Evolutionary conservation across 1,140 invertebrate genomes (phyloP).

Genomic region (Andricus grossulariae): DNA sequence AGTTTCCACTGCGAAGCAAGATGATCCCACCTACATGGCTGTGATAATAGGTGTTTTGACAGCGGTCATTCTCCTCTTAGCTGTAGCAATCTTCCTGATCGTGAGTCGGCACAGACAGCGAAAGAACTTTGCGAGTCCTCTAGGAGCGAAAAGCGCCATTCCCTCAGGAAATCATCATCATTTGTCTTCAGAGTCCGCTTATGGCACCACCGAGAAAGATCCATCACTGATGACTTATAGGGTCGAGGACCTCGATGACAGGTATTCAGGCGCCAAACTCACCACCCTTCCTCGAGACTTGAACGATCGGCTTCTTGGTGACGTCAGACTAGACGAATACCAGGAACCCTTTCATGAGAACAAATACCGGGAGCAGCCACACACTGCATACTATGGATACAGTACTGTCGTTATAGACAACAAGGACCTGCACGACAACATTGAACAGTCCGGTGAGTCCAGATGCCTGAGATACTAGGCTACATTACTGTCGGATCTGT

Average conservation of each 20-base stretch:
- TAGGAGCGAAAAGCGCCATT: slow-evolving; percentile 73
- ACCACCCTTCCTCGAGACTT: slow-evolving; percentile 72
- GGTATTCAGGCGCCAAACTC: slow-evolving; percentile 71
- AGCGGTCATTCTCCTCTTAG: slow-evolving; percentile 79
- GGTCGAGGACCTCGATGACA: slow-evolving; percentile 73
- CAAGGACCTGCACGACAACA: slow-evolving; percentile 74
- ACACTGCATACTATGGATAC: slow-evolving; percentile 77
- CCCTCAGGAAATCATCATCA: slow-evolving; percentile 72
- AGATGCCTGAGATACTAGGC: slow-evolving; percentile 4
- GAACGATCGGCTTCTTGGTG: slow-evolving; percentile 72
- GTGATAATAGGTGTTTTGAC: slow-evolving; percentile 81
- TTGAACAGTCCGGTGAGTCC: slow-evolving; percentile 73
- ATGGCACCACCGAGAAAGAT: slow-evolving; percentile 73
- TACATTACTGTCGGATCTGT: neutral
- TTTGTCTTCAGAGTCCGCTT: slow-evolving; percentile 71
- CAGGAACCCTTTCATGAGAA: slow-evolving; percentile 77
- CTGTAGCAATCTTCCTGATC: slow-evolving; percentile 79
- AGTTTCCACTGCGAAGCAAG: slow-evolving; percentile 73
- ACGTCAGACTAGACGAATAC: slow-evolving; percentile 75
- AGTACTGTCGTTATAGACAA: slow-evolving; percentile 77
- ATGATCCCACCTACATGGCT: slow-evolving; percentile 80
- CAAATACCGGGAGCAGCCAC: slow-evolving; percentile 73
- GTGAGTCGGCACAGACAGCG: slow-evolving; percentile 78
- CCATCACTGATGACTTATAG: slow-evolving; percentile 72
- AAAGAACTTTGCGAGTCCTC: slow-evolving; percentile 76